Percentiles rank a stretch among this genome's conserved stretches.
phyloP scores from a whole-genome alignment of 2,113 vertebrate genomes.

The Bucco capensis region DNA sequence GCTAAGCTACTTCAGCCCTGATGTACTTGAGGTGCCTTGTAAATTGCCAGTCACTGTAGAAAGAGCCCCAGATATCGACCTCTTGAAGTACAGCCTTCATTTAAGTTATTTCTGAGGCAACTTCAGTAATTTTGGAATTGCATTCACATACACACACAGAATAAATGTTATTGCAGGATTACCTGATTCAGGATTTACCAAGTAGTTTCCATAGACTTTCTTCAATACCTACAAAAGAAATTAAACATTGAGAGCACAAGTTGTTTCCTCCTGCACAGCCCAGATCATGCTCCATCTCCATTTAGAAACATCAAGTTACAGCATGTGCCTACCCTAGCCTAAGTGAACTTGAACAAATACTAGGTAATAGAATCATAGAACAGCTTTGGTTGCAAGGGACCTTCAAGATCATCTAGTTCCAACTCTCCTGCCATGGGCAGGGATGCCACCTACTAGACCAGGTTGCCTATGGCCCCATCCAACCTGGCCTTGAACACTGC shows the following conservation, averaged over 20 bases:
- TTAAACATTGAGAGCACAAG: background rate
- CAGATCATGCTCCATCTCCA: background rate
- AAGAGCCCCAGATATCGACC: background rate
- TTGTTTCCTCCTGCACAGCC: background rate
- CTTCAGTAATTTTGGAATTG: background rate
- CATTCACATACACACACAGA: background rate
- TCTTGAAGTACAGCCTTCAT: background rate
- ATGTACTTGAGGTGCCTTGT: background rate
- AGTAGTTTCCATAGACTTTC: constrained; percentile 86
- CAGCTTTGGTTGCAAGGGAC: no score
- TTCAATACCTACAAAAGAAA: constrained; percentile 84
- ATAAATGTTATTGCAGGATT: constrained; percentile 38
- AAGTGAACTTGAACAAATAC: background rate
- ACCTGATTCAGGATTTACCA: constrained; percentile 88
- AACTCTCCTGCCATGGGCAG: no score
- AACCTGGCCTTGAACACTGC: no score
- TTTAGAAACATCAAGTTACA: background rate
- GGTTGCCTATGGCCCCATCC: no score
- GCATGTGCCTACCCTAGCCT: background rate
- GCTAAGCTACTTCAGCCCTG: constrained; percentile 1
- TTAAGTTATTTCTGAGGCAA: background rate
- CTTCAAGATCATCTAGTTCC: no score
- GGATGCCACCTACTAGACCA: no score
- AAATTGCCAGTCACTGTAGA: background rate
- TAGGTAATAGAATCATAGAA: background rate